These are phyloP conservation scores for Notothenia rossii DNA, from an alignment of 2,113 vertebrate genomes.

Conservation along the genomic window DNA sequence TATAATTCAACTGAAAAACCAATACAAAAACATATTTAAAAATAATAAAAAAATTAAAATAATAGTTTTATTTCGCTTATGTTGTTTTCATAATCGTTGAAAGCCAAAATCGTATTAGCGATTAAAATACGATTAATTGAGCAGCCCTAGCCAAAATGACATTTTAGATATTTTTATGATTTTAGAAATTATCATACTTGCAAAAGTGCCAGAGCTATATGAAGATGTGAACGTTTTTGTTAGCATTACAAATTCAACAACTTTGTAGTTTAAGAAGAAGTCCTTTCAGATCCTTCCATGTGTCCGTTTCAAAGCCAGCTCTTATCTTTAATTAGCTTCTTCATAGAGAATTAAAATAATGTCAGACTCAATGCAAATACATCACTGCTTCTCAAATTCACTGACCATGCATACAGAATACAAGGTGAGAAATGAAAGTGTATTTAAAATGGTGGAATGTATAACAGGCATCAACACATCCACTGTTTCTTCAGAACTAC, in stretches of 20 bases:
- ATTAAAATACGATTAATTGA: too few relatives aligned
- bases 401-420: background rate
- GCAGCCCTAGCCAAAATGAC: background rate
- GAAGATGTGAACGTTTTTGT: background rate
- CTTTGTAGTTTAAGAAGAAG: constrained; percentile 17
- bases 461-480: background rate
- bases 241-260: constrained; percentile 2
- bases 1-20: too few relatives aligned
- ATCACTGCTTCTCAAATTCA: background rate
- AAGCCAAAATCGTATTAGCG: too few relatives aligned
- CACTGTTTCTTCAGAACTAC: background rate
- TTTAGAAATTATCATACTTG: background rate
- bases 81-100: too few relatives aligned
- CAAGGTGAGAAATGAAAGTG: background rate
- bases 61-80: too few relatives aligned
- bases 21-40: too few relatives aligned
- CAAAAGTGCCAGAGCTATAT: background rate
- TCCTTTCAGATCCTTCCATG: constrained; percentile 17
- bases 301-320: background rate
- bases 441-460: background rate
- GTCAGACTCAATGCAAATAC: constrained; percentile 9
- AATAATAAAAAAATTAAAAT: too few relatives aligned
- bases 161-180: background rate
- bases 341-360: constrained; percentile 26
- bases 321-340: constrained; percentile 47